A percentile compares a stretch with the other conserved stretches of the same genome.
Conservation (phyloP, 2,888 invertebrate species). For the Tyria jacobaeae region DNA sequence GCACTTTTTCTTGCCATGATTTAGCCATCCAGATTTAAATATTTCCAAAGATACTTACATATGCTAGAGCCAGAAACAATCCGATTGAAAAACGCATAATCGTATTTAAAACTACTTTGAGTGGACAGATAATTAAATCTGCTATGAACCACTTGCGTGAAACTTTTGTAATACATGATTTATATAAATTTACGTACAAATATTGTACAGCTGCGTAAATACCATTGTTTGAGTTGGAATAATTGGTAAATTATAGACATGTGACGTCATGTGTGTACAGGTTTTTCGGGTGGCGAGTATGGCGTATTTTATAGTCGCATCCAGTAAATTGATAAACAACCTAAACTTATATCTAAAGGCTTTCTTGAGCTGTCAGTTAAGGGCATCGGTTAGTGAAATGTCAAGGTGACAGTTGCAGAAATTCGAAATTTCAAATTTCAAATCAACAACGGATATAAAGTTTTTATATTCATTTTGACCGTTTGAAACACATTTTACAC, state of each 20-base stretch:
- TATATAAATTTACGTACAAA: conserved; percentile 52
- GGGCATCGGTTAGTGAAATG: neutral
- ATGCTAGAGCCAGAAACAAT: conserved; percentile 41
- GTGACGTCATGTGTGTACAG: conserved; percentile 15
- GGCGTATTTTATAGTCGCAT: neutral
- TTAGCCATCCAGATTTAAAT: neutral
- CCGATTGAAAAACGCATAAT: conserved; percentile 35
- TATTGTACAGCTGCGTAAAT: conserved; percentile 40
- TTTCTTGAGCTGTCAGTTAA: neutral
- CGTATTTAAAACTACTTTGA: conserved; percentile 27
- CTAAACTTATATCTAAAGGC: neutral
- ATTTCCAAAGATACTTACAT: conserved; percentile 50
- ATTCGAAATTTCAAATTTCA: too few species aligned
- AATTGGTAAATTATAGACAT: conserved; percentile 17
- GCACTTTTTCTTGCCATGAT: neutral
- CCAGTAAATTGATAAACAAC: neutral
- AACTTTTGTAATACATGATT: conserved; percentile 29
- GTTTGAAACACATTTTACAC: too few species aligned
- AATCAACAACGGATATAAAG: too few species aligned
- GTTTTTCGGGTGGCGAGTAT: conserved; percentile 8
- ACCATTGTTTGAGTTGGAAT: conserved; percentile 18
- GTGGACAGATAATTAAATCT: conserved; percentile 55
- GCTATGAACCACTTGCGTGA: conserved; percentile 47
- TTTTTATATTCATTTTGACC: too few species aligned
- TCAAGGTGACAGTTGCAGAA: too few species aligned